Evolutionary conservation across 1,140 invertebrate genomes (phyloP).

Genomic region (Drosophila saltans): DNA sequence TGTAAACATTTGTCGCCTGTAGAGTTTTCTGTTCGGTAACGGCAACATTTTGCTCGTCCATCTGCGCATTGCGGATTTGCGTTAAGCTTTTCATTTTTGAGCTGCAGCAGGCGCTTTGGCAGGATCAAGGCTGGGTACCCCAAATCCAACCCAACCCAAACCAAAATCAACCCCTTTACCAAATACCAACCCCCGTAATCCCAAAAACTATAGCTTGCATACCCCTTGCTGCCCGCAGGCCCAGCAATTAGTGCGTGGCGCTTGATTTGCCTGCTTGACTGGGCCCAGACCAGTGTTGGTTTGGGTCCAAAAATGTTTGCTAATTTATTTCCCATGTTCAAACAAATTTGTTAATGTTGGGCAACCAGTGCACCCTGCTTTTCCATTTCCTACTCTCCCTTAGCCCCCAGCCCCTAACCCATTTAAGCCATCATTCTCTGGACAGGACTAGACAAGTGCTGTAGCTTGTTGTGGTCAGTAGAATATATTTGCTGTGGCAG

Average conservation of each 20-base stretch:
- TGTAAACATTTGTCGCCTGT: constrained; percentile 35
- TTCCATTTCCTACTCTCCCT: constrained; percentile 11
- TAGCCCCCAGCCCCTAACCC: not conserved
- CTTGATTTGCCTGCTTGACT: constrained; percentile 67
- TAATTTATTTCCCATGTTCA: constrained; percentile 83
- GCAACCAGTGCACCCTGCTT: constrained; percentile 24
- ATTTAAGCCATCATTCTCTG: not conserved
- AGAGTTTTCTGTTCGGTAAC: constrained; percentile 6
- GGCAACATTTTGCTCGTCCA: constrained; percentile 49
- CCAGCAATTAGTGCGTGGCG: constrained; percentile 70
- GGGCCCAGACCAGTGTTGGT: constrained; percentile 25
- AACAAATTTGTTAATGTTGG: constrained; percentile 80
- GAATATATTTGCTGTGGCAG: constrained; percentile 49
- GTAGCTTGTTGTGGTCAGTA: constrained; percentile 71
- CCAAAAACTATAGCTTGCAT: not conserved
- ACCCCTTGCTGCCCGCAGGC: not conserved
- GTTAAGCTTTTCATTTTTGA: constrained; percentile 80
- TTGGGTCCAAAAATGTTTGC: constrained; percentile 78
- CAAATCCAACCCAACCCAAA: constrained; percentile 26
- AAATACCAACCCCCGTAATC: not conserved
- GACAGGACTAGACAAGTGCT: constrained; percentile 58
- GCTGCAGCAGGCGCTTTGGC: constrained; percentile 50
- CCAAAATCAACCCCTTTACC: not conserved
- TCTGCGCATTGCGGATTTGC: constrained; percentile 67
- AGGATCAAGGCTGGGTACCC: constrained; percentile 49